A percentile compares a stretch with the other conserved stretches of the same genome.
Evolutionary conservation across 2,888 invertebrate species (phyloP).

Genomic region (Ischnura elegans): DNA sequence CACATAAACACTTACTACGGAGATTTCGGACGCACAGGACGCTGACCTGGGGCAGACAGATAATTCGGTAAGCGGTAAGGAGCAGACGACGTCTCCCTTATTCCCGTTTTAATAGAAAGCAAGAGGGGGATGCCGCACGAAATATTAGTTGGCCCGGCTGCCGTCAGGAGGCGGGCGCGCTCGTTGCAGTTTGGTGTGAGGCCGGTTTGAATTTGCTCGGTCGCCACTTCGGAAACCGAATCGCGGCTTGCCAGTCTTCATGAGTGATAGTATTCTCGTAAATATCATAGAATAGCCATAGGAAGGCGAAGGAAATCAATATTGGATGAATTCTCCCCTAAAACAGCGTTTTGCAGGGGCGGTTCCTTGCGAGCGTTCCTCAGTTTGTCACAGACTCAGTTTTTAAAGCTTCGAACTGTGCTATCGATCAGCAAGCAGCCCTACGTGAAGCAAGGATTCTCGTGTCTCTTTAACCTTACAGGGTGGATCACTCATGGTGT

Average conservation of each 20-base stretch:
- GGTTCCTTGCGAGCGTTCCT: background rate
- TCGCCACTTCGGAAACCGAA: constrained; percentile 19
- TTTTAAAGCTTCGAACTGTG: constrained; percentile 66
- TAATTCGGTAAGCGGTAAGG: constrained; percentile 53
- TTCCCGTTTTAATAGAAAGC: constrained; percentile 66
- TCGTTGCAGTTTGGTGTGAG: constrained; percentile 62
- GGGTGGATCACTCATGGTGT: constrained; percentile 28
- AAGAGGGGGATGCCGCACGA: constrained; percentile 66
- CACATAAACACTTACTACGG: constrained; percentile 52
- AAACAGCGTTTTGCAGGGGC: background rate
- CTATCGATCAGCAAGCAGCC: constrained; percentile 53
- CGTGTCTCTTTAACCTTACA: constrained; percentile 58
- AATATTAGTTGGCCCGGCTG: constrained; percentile 65
- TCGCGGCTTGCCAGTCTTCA: background rate
- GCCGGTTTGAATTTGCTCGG: constrained; percentile 59
- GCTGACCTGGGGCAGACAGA: constrained; percentile 63
- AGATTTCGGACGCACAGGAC: constrained; percentile 38
- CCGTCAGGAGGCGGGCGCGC: constrained; percentile 63
- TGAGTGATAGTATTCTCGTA: background rate
- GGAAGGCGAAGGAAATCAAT: background rate
- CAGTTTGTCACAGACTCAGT: constrained; percentile 49
- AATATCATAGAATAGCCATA: background rate
- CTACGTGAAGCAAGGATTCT: constrained; percentile 54
- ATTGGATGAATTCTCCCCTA: background rate
- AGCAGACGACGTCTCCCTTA: constrained; percentile 64